Percentiles rank a stretch among this genome's conserved stretches.
phyloP scores from a whole-genome alignment of 2,113 vertebrate genomes.

The Zootoca vivipara region DNA sequence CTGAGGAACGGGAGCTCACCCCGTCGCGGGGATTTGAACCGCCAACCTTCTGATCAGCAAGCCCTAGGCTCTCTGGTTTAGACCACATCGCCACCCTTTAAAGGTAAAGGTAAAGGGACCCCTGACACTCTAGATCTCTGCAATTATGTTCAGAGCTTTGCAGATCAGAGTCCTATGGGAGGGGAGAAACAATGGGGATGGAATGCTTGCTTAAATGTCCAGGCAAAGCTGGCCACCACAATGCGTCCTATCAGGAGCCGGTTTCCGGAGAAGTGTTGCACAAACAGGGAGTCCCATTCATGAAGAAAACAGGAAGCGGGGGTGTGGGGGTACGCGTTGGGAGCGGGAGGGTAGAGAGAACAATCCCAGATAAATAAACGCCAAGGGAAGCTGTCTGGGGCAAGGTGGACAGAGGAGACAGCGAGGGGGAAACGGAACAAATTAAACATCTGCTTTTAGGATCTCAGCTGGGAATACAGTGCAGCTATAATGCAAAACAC shows the following conservation, averaged over 20 bases:
- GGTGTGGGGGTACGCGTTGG: not conserved
- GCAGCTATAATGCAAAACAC: not conserved
- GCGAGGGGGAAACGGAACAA: rapidly evolving
- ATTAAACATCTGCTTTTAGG: not conserved
- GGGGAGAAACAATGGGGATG: slow-evolving; percentile 6
- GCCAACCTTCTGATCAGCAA: too few species aligned
- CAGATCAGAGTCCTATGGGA: not conserved
- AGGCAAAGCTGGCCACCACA: not conserved
- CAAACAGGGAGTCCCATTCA: not conserved
- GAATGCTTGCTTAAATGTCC: not conserved
- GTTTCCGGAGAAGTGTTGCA: not conserved
- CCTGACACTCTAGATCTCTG: not conserved
- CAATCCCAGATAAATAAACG: not conserved
- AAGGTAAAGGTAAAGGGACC: too few species aligned
- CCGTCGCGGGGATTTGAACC: too few species aligned
- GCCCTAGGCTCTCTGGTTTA: too few species aligned
- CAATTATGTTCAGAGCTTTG: not conserved
- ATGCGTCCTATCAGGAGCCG: not conserved
- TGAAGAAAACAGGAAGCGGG: not conserved
- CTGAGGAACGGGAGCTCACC: too few species aligned
- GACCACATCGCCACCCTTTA: too few species aligned
- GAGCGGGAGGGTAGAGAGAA: not conserved
- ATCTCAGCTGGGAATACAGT: not conserved
- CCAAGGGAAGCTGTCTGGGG: not conserved
- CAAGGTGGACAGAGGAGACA: not conserved